Conservation (phyloP, 2,113 vertebrate genomes). For the Camelus bactrianus region DNA sequence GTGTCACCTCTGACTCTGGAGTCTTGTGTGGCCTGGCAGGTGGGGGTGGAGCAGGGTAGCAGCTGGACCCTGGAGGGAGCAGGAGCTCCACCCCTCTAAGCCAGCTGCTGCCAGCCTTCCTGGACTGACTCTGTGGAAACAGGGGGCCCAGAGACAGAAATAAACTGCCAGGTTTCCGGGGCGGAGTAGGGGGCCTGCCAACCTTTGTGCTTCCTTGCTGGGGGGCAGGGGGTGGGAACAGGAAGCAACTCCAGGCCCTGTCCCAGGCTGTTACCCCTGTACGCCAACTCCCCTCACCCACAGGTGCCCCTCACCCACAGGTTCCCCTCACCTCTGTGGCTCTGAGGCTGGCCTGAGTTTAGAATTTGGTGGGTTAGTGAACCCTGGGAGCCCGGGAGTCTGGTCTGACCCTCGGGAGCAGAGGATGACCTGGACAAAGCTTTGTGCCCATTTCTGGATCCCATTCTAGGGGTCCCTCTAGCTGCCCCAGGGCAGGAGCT, state of each 20-base stretch:
- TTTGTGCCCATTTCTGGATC: constrained; percentile 22
- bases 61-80: constrained; percentile 80
- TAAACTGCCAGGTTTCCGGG: constrained; percentile 82
- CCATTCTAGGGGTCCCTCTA: not conserved
- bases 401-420: not conserved
- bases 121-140: constrained; percentile 82
- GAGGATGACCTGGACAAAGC: not conserved
- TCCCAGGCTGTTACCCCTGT: constrained; percentile 41
- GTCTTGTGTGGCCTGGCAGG: constrained; percentile 64
- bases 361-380: constrained; percentile 38
- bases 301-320: not conserved
- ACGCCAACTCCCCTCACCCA: not conserved
- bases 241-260: constrained; percentile 66
- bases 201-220: constrained; percentile 74
- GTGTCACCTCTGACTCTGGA: constrained; percentile 66
- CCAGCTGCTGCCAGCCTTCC: constrained; percentile 84
- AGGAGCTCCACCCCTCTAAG: constrained; percentile 72
- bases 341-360: constrained; percentile 13
- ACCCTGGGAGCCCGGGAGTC: not conserved
- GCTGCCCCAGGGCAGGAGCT: not conserved
- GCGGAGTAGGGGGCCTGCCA: constrained; percentile 75
- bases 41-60: constrained; percentile 67
- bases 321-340: not conserved
- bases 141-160: constrained; percentile 83
- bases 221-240: not conserved